These are phyloP conservation scores for Lanistes nyassanus DNA, from an alignment of 1,140 invertebrate genomes.

Conservation along the genomic window DNA sequence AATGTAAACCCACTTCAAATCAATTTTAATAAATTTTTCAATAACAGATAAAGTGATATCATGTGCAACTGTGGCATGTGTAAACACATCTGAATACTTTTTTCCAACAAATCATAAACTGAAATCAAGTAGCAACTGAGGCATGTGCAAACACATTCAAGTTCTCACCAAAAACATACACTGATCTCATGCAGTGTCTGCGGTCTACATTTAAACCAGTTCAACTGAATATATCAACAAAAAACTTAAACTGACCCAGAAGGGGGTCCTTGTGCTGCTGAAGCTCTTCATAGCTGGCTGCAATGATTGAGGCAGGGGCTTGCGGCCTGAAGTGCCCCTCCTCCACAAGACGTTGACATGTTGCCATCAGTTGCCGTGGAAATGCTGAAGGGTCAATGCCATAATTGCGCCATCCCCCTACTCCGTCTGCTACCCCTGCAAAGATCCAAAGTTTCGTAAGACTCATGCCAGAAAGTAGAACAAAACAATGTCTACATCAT, in stretches of 20 bases:
- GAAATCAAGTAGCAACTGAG: no score
- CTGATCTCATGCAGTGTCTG: no score
- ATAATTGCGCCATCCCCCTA: slow-evolving; percentile 96
- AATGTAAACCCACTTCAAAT: no score
- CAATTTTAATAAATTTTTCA: no score
- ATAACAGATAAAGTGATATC: no score
- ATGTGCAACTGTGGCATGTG: no score
- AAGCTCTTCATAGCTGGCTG: slow-evolving; percentile 80
- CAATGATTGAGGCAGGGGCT: slow-evolving; percentile 77
- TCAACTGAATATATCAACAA: not conserved
- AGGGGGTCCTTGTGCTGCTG: slow-evolving; percentile 91
- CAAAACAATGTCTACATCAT: no score
- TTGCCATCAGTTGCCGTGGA: slow-evolving; percentile 90
- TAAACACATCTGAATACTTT: no score
- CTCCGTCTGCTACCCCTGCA: slow-evolving; percentile 95
- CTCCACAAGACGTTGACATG: slow-evolving; percentile 90
- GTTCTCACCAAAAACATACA: no score
- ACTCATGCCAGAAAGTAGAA: not conserved
- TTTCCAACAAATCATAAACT: no score
- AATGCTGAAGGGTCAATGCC: slow-evolving; percentile 98
- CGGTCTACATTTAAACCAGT: no score
- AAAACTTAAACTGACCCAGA: slow-evolving; percentile 74
- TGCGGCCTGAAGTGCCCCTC: slow-evolving; percentile 84
- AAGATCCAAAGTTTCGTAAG: slow-evolving; percentile 18
- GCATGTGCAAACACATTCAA: no score